These are phyloP conservation scores for Coleophora deauratella DNA, from an alignment of 2,888 invertebrate genomes.

Conservation along the genomic window DNA sequence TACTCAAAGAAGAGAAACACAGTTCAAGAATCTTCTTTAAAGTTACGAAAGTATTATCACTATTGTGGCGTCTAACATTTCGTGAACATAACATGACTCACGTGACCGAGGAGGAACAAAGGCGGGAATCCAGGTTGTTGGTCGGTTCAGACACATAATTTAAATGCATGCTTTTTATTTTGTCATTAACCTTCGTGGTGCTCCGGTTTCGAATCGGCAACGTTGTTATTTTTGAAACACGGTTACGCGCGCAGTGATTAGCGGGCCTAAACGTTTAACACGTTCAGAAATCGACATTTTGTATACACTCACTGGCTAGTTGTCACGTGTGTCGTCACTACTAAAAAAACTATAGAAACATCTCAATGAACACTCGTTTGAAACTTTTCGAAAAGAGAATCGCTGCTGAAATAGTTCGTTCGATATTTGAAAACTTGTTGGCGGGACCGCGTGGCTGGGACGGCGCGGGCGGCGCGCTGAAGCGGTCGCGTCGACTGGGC, in stretches of 20 bases:
- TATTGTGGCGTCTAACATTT: too few relatives aligned
- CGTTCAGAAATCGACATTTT: slow-evolving; percentile 27
- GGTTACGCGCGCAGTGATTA: slow-evolving; percentile 55
- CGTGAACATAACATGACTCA: slow-evolving; percentile 26
- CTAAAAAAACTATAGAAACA: background rate
- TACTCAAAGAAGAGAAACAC: too few relatives aligned
- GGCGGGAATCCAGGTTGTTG: slow-evolving; percentile 37
- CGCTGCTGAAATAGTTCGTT: slow-evolving; percentile 20
- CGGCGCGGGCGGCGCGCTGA: slow-evolving; percentile 53
- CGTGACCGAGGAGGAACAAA: slow-evolving; percentile 33
- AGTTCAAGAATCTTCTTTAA: too few relatives aligned
- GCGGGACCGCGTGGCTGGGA: slow-evolving; percentile 31
- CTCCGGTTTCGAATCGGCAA: slow-evolving; percentile 67
- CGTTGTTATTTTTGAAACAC: slow-evolving; percentile 68
- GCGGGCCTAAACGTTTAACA: slow-evolving; percentile 31
- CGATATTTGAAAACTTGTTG: slow-evolving; percentile 36
- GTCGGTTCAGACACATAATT: slow-evolving; percentile 47
- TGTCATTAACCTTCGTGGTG: slow-evolving; percentile 71
- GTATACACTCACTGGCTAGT: slow-evolving; percentile 27
- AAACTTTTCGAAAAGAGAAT: slow-evolving; percentile 7
- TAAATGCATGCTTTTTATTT: slow-evolving; percentile 65
- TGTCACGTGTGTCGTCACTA: slow-evolving; percentile 17
- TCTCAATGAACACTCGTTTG: slow-evolving; percentile 3
- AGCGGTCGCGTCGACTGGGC: slow-evolving; percentile 54
- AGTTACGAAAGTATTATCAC: too few relatives aligned